Conservation (phyloP, 2,113 vertebrate genomes). For the Ciconia maguari region DNA sequence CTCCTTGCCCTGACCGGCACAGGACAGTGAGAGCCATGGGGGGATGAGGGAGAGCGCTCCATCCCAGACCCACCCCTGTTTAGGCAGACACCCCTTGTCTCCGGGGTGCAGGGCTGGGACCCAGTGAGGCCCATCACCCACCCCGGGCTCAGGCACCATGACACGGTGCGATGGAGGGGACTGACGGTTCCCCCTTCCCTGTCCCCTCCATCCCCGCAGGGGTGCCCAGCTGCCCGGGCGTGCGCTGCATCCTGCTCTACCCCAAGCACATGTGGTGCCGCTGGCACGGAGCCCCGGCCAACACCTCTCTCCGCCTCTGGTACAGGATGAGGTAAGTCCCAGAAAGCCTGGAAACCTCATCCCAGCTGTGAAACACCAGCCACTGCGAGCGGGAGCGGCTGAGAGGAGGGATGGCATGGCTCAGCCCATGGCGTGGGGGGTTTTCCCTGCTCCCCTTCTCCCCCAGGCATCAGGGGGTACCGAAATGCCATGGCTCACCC, state of each 20-base stretch:
- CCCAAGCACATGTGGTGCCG: background rate
- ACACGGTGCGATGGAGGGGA: background rate
- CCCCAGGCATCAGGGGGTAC: background rate
- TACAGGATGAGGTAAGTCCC: background rate
- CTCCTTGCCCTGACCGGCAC: background rate
- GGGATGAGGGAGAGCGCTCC: background rate
- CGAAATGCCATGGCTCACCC: background rate
- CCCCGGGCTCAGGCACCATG: background rate
- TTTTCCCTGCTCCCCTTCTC: background rate
- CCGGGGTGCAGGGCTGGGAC: background rate
- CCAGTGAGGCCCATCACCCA: background rate
- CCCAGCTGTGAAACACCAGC: background rate
- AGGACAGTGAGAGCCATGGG: no score
- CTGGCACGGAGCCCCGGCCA: background rate
- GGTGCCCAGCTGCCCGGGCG: no score
- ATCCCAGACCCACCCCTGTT: background rate
- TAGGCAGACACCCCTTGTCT: background rate
- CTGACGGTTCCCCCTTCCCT: background rate
- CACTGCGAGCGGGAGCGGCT: background rate
- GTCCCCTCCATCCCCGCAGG: background rate
- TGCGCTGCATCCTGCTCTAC: background rate
- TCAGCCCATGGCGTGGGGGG: background rate
- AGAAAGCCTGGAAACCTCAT: background rate
- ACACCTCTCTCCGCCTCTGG: background rate
- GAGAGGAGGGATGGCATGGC: background rate